phyloP scores from a whole-genome alignment of 2,888 invertebrate species.

The Neuroscelio doddi region DNA sequence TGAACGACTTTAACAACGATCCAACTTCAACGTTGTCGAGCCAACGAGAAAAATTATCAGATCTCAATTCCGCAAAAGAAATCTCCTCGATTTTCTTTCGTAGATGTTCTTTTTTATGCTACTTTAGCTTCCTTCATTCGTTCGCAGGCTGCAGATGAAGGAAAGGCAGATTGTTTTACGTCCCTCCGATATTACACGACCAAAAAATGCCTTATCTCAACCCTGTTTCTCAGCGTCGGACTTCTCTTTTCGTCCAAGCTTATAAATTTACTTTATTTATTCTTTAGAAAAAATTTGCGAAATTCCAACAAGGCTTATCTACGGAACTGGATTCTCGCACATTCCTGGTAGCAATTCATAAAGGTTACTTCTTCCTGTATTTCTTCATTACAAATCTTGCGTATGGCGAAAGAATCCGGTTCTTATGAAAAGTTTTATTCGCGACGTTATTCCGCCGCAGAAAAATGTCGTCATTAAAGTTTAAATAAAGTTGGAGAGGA shows the following conservation, averaged over 20 bases:
- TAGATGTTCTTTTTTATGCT: too few relatives aligned
- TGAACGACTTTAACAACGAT: conserved; percentile 25
- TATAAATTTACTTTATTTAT: conserved; percentile 36
- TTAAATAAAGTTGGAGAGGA: too few relatives aligned
- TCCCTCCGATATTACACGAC: conserved; percentile 28
- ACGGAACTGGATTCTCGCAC: conserved; percentile 34
- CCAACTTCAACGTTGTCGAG: conserved; percentile 32
- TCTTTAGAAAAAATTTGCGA: conserved; percentile 27
- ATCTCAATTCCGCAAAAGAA: conserved; percentile 30
- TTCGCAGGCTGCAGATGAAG: too few relatives aligned
- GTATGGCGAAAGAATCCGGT: conserved; percentile 38
- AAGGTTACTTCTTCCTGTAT: conserved; percentile 39
- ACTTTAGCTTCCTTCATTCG: too few relatives aligned
- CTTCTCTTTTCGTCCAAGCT: conserved; percentile 20
- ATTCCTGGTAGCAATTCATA: conserved; percentile 23
- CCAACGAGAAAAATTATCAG: conserved; percentile 44
- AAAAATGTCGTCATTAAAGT: too few relatives aligned
- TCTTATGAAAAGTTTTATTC: conserved; percentile 31
- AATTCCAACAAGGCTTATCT: too few relatives aligned
- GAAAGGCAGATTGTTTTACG: conserved; percentile 39
- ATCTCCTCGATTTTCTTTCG: conserved; percentile 14
- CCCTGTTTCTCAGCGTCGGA: conserved; percentile 21
- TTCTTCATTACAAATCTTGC: conserved; percentile 40
- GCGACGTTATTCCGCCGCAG: neutral
- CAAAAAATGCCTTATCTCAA: conserved; percentile 38